Evolutionary conservation across 2,888 invertebrate species (phyloP).

Genomic region (Oscheius sp.): DNA sequence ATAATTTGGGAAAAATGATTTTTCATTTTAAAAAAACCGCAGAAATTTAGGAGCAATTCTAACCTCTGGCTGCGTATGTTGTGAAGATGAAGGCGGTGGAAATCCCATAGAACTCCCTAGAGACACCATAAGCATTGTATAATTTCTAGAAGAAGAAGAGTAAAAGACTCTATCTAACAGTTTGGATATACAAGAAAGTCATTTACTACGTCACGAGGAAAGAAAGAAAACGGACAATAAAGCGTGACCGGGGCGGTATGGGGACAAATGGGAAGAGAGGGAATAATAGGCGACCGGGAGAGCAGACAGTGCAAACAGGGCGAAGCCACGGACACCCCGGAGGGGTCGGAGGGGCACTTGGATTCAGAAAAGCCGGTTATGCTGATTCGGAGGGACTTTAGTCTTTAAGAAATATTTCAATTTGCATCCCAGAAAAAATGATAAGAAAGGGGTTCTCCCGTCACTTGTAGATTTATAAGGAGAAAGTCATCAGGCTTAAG

Average conservation of each 20-base stretch:
- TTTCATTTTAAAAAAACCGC: neutral
- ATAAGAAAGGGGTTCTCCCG: too few relatives aligned
- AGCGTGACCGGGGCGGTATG: slow-evolving; percentile 27
- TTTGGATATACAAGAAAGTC: neutral
- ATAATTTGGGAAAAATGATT: too few relatives aligned
- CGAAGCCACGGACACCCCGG: slow-evolving; percentile 23
- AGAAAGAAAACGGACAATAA: slow-evolving; percentile 26
- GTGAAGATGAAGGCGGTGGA: slow-evolving; percentile 10
- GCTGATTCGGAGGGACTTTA: too few relatives aligned
- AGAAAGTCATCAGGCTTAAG: too few relatives aligned
- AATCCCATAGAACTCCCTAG: slow-evolving; percentile 25
- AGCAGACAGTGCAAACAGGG: slow-evolving; percentile 24
- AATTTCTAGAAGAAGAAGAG: neutral
- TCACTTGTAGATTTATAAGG: too few relatives aligned
- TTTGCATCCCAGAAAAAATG: too few relatives aligned
- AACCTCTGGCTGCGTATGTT: slow-evolving; percentile 11
- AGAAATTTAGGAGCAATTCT: neutral
- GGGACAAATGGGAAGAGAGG: slow-evolving; percentile 23
- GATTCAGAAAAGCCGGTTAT: too few relatives aligned
- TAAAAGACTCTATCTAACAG: neutral
- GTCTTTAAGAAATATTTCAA: too few relatives aligned
- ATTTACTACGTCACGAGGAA: slow-evolving; percentile 23
- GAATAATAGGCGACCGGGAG: slow-evolving; percentile 20
- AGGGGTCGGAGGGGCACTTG: too few relatives aligned
- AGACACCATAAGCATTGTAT: slow-evolving; percentile 28